Base-by-base conservation (phyloP, 2,888 invertebrate genomes). In the Adela reaumurella region DNA sequence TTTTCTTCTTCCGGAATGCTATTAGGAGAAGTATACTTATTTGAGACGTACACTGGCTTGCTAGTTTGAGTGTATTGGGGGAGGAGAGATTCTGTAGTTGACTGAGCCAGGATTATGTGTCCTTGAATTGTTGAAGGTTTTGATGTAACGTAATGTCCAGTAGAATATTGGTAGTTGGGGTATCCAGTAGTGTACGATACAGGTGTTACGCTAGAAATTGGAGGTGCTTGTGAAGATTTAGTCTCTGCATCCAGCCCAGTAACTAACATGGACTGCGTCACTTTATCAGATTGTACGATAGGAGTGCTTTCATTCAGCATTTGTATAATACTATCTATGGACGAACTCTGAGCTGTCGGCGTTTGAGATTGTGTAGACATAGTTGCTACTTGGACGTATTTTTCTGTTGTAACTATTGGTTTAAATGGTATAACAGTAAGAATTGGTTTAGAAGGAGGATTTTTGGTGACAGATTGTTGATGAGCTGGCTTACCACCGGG, bases 321-420 rank as follows among this genome's bases (percentile, higher is more conserved):
- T 56, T 86, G 80, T 50, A 87, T 80, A 4, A 88, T 87, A 46
- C 86, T 81, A 17, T 81, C 79, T 47, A 83, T 77, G 1, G 82
- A 81, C 51, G 81, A 76, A 41, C 78, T 83, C 54, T 81, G 62
- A 47, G 76, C 70, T 2, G 76, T 80, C 8, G 79, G 59, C 49
- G 72, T 67, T 62, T 77, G 61, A 56, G 74, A 51, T 56, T 77
- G 78, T 58, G 81, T 81, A 2, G 74, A 77, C 0, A 82, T 74
- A 3, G 85, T 83, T 1, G 84, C 81, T 2, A 86, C 74, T 52
- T 81, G 66, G 1, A 85, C 70, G 55, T 82, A 85, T 50, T 77
- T 74, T 56, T 83, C 82, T 4, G 54, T 52, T 16, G 46, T 49
- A 11, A 47, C 43, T 20, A 44, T n/a, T 8, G 49, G 49, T 24